phyloP scores from a whole-genome alignment of 2,797 vertebrate species.

The Galaxias olidus region DNA sequence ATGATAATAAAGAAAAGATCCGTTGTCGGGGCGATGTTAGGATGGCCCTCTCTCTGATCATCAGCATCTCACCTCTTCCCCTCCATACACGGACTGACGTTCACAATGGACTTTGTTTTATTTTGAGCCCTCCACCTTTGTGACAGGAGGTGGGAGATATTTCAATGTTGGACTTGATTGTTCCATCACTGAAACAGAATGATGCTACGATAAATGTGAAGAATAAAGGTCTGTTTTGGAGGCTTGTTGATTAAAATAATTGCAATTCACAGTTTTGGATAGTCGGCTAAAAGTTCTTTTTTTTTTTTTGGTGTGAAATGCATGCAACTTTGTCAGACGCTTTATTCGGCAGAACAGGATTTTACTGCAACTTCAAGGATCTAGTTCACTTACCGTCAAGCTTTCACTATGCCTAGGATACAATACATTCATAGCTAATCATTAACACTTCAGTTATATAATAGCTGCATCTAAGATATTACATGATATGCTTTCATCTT shows the following conservation, averaged over 20 bases:
- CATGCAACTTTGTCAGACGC: background rate
- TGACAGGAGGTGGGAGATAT: conserved; percentile 29
- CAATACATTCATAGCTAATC: no score
- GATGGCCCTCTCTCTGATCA: conserved; percentile 33
- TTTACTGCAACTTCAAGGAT: no score
- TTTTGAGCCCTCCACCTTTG: conserved; percentile 62
- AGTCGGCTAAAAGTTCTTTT: conserved; percentile 70
- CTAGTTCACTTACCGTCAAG: no score
- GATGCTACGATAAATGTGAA: conserved; percentile 67
- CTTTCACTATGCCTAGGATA: no score
- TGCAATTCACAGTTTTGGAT: conserved; percentile 58
- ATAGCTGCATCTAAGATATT: no score
- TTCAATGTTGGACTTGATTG: conserved; percentile 58
- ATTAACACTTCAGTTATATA: no score
- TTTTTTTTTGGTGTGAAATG: background rate
- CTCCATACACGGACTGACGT: conserved; percentile 52
- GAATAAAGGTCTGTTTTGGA: conserved; percentile 58
- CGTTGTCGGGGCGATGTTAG: background rate
- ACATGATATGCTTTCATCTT: no score
- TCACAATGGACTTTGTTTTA: conserved; percentile 63
- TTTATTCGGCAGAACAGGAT: no score
- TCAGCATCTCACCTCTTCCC: background rate
- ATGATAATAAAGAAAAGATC: no score
- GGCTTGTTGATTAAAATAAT: conserved; percentile 58
- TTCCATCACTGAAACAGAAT: conserved; percentile 58